These are phyloP conservation scores for Sinella curviseta DNA, from an alignment of 1,140 invertebrate species.

Conservation along the genomic window DNA sequence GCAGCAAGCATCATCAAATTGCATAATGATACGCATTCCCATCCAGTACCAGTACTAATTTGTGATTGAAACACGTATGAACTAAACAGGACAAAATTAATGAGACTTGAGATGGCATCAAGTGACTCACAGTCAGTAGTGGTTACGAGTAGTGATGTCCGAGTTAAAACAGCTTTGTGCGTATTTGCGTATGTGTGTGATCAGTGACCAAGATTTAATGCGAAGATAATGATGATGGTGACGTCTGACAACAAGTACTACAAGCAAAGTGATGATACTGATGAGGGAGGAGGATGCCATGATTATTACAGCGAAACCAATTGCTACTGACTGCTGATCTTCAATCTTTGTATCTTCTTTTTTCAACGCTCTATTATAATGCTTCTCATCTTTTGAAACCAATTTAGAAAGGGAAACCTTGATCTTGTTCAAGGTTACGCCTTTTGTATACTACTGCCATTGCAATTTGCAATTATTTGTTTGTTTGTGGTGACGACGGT, in stretches of 20 bases:
- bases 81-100: neutral
- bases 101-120: no score
- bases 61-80: neutral
- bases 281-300: no score
- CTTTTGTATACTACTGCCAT: neutral
- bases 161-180: no score
- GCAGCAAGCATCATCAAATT: neutral
- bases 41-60: neutral
- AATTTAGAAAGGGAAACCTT: slow-evolving; percentile 24
- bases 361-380: neutral
- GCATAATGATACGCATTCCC: neutral
- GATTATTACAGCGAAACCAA: no score
- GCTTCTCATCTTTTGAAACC: neutral
- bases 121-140: no score
- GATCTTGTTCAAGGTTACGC: slow-evolving; percentile 21
- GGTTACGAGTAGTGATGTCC: no score
- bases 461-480: neutral
- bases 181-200: no score
- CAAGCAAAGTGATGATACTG: neutral
- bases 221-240: neutral
- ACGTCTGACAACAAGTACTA: no score
- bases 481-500: neutral
- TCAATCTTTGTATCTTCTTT: neutral
- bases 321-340: neutral
- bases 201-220: neutral